A percentile compares a stretch with the other conserved stretches of the same genome.
phyloP scores from a whole-genome alignment of 1,140 invertebrate genomes.

The Xylocopa sonorina region DNA sequence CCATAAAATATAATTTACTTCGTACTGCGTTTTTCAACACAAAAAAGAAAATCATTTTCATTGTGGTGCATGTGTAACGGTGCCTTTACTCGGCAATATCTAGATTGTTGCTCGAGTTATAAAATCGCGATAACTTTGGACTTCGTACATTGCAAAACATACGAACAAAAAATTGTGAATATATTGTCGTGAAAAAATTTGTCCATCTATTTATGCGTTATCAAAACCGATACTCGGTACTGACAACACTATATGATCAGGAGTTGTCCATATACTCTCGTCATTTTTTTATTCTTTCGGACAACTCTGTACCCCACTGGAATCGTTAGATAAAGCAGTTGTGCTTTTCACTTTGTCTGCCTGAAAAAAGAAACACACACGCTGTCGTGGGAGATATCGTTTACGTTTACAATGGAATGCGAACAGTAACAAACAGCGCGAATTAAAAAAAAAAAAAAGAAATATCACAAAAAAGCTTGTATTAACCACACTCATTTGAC shows the following conservation, averaged over 20 bases:
- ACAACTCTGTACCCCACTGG: constrained; percentile 63
- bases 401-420: not conserved
- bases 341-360: constrained; percentile 55
- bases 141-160: constrained; percentile 36
- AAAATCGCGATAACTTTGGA: constrained; percentile 47
- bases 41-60: constrained; percentile 38
- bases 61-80: constrained; percentile 30
- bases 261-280: constrained; percentile 59
- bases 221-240: constrained; percentile 53
- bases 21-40: constrained; percentile 19
- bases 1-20: constrained; percentile 30
- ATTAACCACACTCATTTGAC: not conserved
- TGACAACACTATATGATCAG: constrained; percentile 55
- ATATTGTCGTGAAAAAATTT: constrained; percentile 51
- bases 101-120: constrained; percentile 47
- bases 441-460: not conserved
- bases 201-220: constrained; percentile 53
- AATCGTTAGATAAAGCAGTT: constrained; percentile 55
- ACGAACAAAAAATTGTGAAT: constrained; percentile 48
- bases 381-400: constrained; percentile 1
- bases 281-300: constrained; percentile 64
- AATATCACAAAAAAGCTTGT: not conserved
- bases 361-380: constrained; percentile 54
- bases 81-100: constrained; percentile 42
- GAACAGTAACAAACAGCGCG: no score